Conservation (phyloP, 2,888 invertebrate species). For the Drosophila emarginata region DNA sequence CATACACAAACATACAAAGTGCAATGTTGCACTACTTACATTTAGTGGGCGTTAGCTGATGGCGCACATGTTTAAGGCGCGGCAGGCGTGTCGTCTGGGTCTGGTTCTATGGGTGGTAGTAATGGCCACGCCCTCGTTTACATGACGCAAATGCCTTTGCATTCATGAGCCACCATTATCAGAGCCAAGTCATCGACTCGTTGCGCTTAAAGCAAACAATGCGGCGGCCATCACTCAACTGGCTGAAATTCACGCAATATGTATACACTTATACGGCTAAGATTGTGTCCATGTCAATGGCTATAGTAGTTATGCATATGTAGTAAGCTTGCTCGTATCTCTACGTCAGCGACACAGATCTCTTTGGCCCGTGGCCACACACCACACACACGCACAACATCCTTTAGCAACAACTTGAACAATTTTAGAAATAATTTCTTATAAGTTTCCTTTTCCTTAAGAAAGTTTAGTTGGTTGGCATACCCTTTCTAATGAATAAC, state of each 20-base stretch:
- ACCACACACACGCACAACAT: slow-evolving; percentile 42
- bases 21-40: slow-evolving; percentile 61
- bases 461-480: background rate
- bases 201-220: slow-evolving; percentile 70
- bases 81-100: slow-evolving; percentile 43
- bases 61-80: slow-evolving; percentile 51
- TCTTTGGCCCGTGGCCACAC: slow-evolving; percentile 57
- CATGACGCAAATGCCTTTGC: slow-evolving; percentile 68
- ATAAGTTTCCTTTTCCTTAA: background rate
- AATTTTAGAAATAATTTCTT: slow-evolving; percentile 36
- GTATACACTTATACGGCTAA: slow-evolving; percentile 2
- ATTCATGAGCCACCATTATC: slow-evolving; percentile 72
- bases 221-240: slow-evolving; percentile 62
- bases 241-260: slow-evolving; percentile 2
- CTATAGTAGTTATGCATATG: background rate
- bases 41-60: slow-evolving; percentile 57
- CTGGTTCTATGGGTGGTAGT: slow-evolving; percentile 26
- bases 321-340: slow-evolving; percentile 5
- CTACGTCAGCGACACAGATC: slow-evolving; percentile 6
- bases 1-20: slow-evolving; percentile 32
- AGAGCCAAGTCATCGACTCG: slow-evolving; percentile 66
- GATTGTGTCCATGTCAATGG: slow-evolving; percentile 7
- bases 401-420: slow-evolving; percentile 37
- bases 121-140: slow-evolving; percentile 63
- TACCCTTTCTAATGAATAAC: background rate